phyloP scores from a whole-genome alignment of 2,888 invertebrate species.

The Campopleginae sp. region DNA sequence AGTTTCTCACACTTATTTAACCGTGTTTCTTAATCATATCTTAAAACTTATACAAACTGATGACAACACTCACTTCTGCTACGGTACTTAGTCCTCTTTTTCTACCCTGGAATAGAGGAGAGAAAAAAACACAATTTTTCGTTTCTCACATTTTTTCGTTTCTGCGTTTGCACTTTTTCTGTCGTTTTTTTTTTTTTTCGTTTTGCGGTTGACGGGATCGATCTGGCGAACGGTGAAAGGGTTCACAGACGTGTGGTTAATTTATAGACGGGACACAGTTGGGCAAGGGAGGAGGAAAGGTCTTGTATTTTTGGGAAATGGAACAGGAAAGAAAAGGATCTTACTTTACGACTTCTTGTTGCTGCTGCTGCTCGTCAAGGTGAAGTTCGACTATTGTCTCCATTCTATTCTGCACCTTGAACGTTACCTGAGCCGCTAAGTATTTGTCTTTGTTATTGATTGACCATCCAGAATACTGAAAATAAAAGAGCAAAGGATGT shows the following conservation, averaged over 20 bases:
- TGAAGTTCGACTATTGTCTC: conserved; percentile 85
- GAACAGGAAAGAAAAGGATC: conserved; percentile 61
- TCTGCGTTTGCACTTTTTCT: conserved; percentile 40
- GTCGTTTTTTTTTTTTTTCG: conserved; percentile 14
- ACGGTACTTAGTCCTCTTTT: conserved; percentile 80
- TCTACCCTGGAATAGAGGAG: conserved; percentile 77
- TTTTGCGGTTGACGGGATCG: conserved; percentile 28
- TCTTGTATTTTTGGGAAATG: conserved; percentile 8
- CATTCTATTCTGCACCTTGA: conserved; percentile 84
- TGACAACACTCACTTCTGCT: conserved; percentile 75
- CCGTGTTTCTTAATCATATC: conserved; percentile 70
- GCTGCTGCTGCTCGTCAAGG: conserved; percentile 79
- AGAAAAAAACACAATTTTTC: conserved; percentile 62
- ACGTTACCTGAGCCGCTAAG: conserved; percentile 84
- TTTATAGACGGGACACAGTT: conserved; percentile 11
- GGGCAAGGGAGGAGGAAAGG: background rate
- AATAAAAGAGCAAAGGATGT: conserved; percentile 17
- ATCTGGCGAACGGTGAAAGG: conserved; percentile 59
- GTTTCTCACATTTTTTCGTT: conserved; percentile 31
- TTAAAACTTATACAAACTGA: conserved; percentile 80
- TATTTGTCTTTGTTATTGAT: conserved; percentile 84
- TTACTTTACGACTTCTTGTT: conserved; percentile 80
- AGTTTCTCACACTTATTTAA: conserved; percentile 36
- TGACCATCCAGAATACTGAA: conserved; percentile 85
- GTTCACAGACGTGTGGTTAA: conserved; percentile 46